phyloP scores from a whole-genome alignment of 2,797 vertebrate species.

The Sebastes matsubarae region DNA sequence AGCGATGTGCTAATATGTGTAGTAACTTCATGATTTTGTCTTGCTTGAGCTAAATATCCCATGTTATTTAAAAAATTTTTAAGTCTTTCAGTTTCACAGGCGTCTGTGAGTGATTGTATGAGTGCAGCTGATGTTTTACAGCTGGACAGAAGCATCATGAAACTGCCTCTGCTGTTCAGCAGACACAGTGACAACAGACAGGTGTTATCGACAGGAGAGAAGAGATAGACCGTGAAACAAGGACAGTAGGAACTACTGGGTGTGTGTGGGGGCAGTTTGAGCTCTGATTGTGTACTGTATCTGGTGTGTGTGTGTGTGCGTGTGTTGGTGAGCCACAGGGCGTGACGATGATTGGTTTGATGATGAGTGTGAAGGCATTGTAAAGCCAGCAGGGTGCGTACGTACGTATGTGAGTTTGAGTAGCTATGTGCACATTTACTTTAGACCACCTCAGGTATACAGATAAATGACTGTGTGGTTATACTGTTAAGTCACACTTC shows the following conservation, averaged over 20 bases:
- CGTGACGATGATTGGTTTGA: not conserved
- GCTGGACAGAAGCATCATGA: conserved; percentile 17
- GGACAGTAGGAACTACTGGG: not conserved
- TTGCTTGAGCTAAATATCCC: not conserved
- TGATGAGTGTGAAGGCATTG: conserved; percentile 3
- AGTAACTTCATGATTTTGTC: not conserved
- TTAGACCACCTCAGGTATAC: not conserved
- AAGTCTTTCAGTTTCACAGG: not conserved
- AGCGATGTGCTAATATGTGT: not conserved
- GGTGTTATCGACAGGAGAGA: conserved; percentile 2
- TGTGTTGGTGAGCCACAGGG: not conserved
- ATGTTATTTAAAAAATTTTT: no score
- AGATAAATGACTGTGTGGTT: not conserved
- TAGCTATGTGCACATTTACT: not conserved
- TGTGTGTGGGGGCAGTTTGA: not conserved
- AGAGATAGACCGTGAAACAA: not conserved
- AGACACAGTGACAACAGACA: conserved; percentile 1
- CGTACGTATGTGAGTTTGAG: not conserved
- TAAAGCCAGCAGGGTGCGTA: not conserved
- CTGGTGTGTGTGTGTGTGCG: not conserved
- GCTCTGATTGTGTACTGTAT: not conserved
- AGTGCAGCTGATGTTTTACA: conserved; percentile 13
- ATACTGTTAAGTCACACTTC: not conserved
- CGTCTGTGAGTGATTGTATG: not conserved
- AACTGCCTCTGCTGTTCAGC: not conserved